Evolutionary conservation across 1,140 invertebrate genomes (phyloP).

Genomic region (Papilio polyxenes): DNA sequence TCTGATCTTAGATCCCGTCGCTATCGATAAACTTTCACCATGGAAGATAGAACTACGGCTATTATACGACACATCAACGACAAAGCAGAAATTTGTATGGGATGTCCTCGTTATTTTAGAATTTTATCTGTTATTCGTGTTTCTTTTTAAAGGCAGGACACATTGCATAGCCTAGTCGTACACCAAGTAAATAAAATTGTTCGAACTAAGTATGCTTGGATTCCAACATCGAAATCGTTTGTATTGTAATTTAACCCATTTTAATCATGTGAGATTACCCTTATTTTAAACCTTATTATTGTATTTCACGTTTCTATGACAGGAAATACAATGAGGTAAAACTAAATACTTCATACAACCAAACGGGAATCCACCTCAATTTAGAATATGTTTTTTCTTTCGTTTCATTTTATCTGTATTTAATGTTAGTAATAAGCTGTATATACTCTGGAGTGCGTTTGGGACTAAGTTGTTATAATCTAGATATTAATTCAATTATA

Average conservation of each 20-base stretch:
- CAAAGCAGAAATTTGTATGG: no score
- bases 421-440: constrained; percentile 19
- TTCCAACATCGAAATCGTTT: neutral
- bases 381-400: constrained; percentile 34
- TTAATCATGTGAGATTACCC: neutral
- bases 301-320: constrained; percentile 10
- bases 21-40: no score
- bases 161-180: no score
- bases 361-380: constrained; percentile 66
- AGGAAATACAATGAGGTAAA: neutral
- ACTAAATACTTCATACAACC: constrained; percentile 63
- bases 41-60: no score
- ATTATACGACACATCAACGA: no score
- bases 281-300: neutral
- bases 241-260: neutral
- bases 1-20: no score
- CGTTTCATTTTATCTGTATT: neutral
- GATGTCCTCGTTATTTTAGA: no score
- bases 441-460: neutral
- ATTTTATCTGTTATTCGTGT: no score
- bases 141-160: no score
- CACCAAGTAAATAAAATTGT: no score
- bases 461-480: constrained; percentile 6
- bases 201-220: no score
- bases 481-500: constrained; percentile 1